A percentile compares a stretch with the other conserved stretches of the same genome.
Conservation (phyloP, 2,888 invertebrate genomes). For the Scaptomyza reducta region DNA sequence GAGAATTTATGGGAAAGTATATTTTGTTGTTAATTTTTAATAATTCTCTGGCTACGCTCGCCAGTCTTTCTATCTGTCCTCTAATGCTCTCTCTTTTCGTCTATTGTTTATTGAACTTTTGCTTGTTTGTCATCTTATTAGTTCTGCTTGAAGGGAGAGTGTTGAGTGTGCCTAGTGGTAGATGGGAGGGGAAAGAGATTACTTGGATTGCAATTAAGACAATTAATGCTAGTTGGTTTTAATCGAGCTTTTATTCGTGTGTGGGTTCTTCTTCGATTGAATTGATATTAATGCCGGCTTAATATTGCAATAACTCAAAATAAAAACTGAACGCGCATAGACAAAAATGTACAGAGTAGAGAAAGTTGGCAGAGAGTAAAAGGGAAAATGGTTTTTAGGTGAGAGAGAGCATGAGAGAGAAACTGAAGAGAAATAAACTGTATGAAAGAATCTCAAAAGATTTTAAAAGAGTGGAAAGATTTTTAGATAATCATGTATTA, state of each 20-base stretch:
- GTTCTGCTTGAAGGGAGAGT: slow-evolving; percentile 4
- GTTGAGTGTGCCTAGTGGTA: not conserved
- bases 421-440: not conserved
- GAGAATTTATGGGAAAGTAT: slow-evolving; percentile 80
- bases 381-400: not conserved
- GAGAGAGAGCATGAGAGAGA: not conserved
- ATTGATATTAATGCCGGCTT: slow-evolving; percentile 71
- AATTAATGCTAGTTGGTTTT: slow-evolving; percentile 58
- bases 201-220: slow-evolving; percentile 67
- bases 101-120: slow-evolving; percentile 50
- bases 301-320: slow-evolving; percentile 71
- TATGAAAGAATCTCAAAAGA: too few relatives aligned
- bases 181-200: slow-evolving; percentile 3
- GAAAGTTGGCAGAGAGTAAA: too few relatives aligned
- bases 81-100: slow-evolving; percentile 26
- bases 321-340: slow-evolving; percentile 29
- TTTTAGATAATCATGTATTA: too few relatives aligned
- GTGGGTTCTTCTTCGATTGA: slow-evolving; percentile 48
- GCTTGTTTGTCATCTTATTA: slow-evolving; percentile 63
- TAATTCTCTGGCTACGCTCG: slow-evolving; percentile 55
- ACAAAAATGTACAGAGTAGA: too few relatives aligned
- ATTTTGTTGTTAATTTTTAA: slow-evolving; percentile 76
- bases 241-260: slow-evolving; percentile 31
- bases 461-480: too few relatives aligned
- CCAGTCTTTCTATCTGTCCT: slow-evolving; percentile 1